These are phyloP conservation scores for Phyllotreta cruciferae DNA, from an alignment of 2,888 invertebrate species.

Conservation along the genomic window DNA sequence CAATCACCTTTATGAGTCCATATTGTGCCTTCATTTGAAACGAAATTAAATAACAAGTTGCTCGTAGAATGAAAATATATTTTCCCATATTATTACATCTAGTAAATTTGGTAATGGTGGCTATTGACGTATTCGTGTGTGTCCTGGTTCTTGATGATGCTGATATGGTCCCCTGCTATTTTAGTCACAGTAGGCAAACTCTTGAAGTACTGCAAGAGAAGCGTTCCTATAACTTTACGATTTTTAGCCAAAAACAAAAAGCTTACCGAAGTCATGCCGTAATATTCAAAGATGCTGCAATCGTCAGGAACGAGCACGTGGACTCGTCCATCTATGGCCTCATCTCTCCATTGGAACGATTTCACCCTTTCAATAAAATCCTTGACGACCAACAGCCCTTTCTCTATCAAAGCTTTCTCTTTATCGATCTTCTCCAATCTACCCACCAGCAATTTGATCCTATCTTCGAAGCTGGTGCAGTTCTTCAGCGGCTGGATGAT, in stretches of 20 bases:
- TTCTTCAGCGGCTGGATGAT: slow-evolving; percentile 48
- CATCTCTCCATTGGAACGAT: slow-evolving; percentile 46
- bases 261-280: slow-evolving; percentile 54
- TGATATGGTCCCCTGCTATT: slow-evolving; percentile 75
- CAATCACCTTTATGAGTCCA: too few species aligned
- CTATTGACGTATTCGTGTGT: slow-evolving; percentile 70
- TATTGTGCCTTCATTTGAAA: too few species aligned
- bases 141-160: slow-evolving; percentile 71
- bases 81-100: not conserved
- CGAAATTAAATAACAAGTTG: too few species aligned
- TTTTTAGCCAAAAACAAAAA: not conserved
- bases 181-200: slow-evolving; percentile 64
- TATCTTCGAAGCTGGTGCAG: slow-evolving; percentile 47
- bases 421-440: slow-evolving; percentile 43
- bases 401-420: slow-evolving; percentile 43
- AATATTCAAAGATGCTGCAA: slow-evolving; percentile 55
- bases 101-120: slow-evolving; percentile 40
- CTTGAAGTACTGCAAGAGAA: slow-evolving; percentile 64
- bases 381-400: slow-evolving; percentile 48
- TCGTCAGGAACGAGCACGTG: slow-evolving; percentile 54
- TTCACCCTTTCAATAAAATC: slow-evolving; percentile 47
- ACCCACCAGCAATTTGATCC: slow-evolving; percentile 47
- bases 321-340: slow-evolving; percentile 49
- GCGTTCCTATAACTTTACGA: not conserved
- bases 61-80: too few species aligned